Base-by-base conservation (phyloP, 2,113 vertebrate genomes). In the Myotis davidii region DNA sequence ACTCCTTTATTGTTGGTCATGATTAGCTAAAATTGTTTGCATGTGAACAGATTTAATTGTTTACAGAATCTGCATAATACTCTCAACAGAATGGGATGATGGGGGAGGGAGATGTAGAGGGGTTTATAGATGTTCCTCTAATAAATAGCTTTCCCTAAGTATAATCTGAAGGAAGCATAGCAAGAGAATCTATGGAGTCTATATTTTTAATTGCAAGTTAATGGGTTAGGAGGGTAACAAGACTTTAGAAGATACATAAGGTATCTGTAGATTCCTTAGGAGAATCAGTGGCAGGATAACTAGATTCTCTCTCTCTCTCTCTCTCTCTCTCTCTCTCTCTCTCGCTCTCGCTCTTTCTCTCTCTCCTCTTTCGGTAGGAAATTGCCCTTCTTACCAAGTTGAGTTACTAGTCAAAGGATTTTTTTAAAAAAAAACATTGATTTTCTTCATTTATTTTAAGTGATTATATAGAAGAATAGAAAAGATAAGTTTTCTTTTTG, bases 1-100 rank as follows among this genome's bases (percentile, higher is more conserved):
- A 85, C 59, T 70, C 56, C 27, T 85, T 94, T 92, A 81, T 95
- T 91, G 52, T 87, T 85, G 76, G 67, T 96, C 86, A 72, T 52
- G 79, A 95, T 96, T 90, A 89, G 90, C 29, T 78, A 37, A 96
- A 94, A 82, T 91, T 97, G 86, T 95, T 97, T 97, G 94, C 76
- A 74, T 96, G 48, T 73, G 76, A 91, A 78, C 95, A 96, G 88
- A 94, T 95, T 93, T 91, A 90, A 93, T 93, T 97, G 84, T 97
- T 97, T 95, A 90, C 9, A 56, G 94, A 97, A 69, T 93, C 70
- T 96, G 79, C 14, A 70, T 95, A 95, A 81, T 34, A 52, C 67
- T 95, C 45, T 94, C 45, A 89, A 82, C n/a, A 74, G 37, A 95
- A 25, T 73, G 39, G 82, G 45, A 54, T 89, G 72, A 20, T 9